A percentile compares a stretch with the other conserved stretches of the same genome.
These are phyloP conservation scores for Chymomyza costata DNA, from an alignment of 1,140 invertebrate genomes.

Conservation along the genomic window DNA sequence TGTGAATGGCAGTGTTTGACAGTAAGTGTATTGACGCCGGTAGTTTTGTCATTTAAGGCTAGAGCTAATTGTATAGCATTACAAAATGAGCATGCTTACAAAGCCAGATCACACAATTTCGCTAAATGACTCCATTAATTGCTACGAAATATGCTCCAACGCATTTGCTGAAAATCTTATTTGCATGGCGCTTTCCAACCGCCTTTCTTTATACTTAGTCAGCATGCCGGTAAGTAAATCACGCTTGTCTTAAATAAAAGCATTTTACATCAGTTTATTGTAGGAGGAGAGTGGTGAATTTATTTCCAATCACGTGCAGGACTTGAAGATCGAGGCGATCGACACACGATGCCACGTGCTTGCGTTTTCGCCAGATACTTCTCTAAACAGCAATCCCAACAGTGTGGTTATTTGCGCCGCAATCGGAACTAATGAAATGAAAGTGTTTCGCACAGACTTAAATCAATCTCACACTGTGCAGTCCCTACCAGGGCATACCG, in stretches of 20 bases:
- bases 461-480: constrained; percentile 73
- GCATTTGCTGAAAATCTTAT: constrained; percentile 66
- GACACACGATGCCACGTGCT: constrained; percentile 75
- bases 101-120: constrained; percentile 39
- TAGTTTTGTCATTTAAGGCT: neutral
- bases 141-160: constrained; percentile 55
- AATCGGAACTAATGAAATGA: constrained; percentile 78
- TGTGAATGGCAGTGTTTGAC: no score
- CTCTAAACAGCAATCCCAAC: constrained; percentile 79
- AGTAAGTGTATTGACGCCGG: constrained; percentile 21
- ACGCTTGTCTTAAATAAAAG: neutral
- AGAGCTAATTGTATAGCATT: neutral
- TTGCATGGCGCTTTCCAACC: constrained; percentile 43
- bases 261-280: neutral
- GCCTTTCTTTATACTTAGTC: constrained; percentile 47
- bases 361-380: constrained; percentile 80
- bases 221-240: constrained; percentile 53
- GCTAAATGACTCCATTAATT: constrained; percentile 42
- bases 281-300: constrained; percentile 64
- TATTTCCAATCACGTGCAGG: constrained; percentile 53
- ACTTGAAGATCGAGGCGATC: constrained; percentile 76
- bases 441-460: constrained; percentile 79
- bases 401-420: constrained; percentile 78
- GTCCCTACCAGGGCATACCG: constrained; percentile 77
- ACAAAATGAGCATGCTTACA: constrained; percentile 30